phyloP scores from a whole-genome alignment of 2,113 vertebrate genomes.

The Pelvicachromis taeniatus region DNA sequence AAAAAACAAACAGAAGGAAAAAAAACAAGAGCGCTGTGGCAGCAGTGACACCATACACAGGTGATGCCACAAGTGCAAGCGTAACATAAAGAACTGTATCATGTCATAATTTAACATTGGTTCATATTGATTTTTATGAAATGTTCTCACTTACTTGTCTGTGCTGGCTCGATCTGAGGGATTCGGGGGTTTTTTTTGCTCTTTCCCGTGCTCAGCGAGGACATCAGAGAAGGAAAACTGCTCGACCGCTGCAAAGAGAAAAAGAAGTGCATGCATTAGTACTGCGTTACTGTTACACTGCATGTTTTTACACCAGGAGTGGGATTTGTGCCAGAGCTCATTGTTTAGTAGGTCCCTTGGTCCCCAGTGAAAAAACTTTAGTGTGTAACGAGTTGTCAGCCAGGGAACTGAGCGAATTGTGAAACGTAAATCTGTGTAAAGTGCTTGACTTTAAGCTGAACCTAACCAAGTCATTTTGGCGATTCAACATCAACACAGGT shows the following conservation, averaged over 20 bases:
- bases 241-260: neutral
- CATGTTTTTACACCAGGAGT: neutral
- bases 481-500: neutral
- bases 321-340: neutral
- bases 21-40: neutral
- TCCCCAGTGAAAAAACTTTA: neutral
- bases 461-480: neutral
- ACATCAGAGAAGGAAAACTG: neutral
- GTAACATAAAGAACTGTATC: neutral
- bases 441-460: neutral
- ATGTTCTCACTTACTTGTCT: conserved; percentile 13
- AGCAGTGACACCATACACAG: neutral
- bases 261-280: neutral
- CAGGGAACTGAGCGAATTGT: neutral
- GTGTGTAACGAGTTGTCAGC: neutral
- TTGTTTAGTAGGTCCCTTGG: neutral
- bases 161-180: neutral
- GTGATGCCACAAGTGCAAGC: neutral
- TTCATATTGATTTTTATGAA: conserved; percentile 8
- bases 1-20: neutral
- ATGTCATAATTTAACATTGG: neutral
- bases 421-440: no score
- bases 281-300: neutral
- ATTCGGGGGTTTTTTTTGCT: neutral
- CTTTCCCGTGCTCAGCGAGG: neutral